Conservation (phyloP, 2,888 invertebrate species). For the Pyralis farinalis region DNA sequence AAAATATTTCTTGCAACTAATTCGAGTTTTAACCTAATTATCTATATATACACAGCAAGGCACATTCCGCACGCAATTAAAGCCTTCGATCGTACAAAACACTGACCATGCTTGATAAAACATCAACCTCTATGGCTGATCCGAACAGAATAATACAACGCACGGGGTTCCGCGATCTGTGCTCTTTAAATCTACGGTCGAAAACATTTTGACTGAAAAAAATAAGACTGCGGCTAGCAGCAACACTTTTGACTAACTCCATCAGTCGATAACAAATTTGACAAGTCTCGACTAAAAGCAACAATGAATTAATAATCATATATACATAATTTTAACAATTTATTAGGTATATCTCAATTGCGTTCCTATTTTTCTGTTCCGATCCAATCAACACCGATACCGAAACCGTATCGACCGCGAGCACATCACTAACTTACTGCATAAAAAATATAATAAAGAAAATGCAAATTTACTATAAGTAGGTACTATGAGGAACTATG, state of each 20-base stretch:
- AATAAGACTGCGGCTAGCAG: too few relatives aligned
- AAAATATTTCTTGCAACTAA: slow-evolving; percentile 79
- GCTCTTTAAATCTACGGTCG: too few relatives aligned
- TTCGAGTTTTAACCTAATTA: slow-evolving; percentile 78
- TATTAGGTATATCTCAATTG: background rate
- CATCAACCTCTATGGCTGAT: slow-evolving; percentile 56
- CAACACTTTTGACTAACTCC: background rate
- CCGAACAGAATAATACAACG: slow-evolving; percentile 41
- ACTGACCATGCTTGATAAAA: slow-evolving; percentile 70
- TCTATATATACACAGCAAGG: slow-evolving; percentile 77
- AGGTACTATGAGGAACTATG: slow-evolving; percentile 81
- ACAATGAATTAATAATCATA: slow-evolving; percentile 1
- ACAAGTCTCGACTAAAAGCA: background rate
- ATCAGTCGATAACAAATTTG: background rate
- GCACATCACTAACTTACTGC: slow-evolving; percentile 72
- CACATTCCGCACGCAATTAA: slow-evolving; percentile 81
- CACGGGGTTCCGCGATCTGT: background rate
- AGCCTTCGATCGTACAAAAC: slow-evolving; percentile 65
- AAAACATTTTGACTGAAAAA: too few relatives aligned
- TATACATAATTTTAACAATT: slow-evolving; percentile 6
- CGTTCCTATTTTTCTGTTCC: slow-evolving; percentile 36
- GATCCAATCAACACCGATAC: slow-evolving; percentile 17
- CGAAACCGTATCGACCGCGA: slow-evolving; percentile 35
- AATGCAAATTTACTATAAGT: slow-evolving; percentile 79
- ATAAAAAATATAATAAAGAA: slow-evolving; percentile 68